phyloP scores from a whole-genome alignment of 1,140 invertebrate genomes.

The Macrostomum lignano region DNA sequence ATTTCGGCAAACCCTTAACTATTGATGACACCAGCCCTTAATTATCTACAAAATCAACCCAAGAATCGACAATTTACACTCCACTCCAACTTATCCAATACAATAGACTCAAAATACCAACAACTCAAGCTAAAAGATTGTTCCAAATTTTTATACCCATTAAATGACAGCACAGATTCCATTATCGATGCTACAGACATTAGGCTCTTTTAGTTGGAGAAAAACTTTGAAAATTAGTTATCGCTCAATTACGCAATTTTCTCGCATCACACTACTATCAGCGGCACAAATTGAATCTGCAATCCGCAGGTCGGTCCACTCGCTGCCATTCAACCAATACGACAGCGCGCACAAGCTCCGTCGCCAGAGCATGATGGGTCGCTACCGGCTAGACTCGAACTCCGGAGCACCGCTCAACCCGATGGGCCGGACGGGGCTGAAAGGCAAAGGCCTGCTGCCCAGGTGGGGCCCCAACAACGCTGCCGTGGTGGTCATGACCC shows the following conservation, averaged over 20 bases:
- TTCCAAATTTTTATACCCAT: too few relatives aligned
- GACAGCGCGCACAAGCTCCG: not conserved
- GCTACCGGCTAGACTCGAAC: not conserved
- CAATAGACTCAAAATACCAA: too few relatives aligned
- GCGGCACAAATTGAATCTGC: slow-evolving; percentile 3
- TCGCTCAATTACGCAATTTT: not conserved
- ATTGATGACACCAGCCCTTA: too few relatives aligned
- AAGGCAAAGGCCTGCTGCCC: slow-evolving; percentile 24
- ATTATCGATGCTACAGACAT: too few relatives aligned
- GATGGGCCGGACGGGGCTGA: slow-evolving; percentile 27
- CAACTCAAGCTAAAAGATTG: too few relatives aligned
- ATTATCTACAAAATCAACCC: too few relatives aligned
- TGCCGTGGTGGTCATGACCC: slow-evolving; percentile 23
- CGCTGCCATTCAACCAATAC: slow-evolving; percentile 3
- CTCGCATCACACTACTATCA: not conserved
- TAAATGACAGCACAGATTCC: too few relatives aligned
- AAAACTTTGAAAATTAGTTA: too few relatives aligned
- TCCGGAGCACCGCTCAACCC: slow-evolving; percentile 15
- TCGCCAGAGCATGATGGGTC: slow-evolving; percentile 2
- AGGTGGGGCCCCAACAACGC: slow-evolving; percentile 31
- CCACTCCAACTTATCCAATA: too few relatives aligned
- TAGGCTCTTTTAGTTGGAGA: too few relatives aligned
- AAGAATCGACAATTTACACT: too few relatives aligned
- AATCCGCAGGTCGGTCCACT: not conserved
- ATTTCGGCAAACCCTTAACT: too few relatives aligned